Conservation (phyloP, 1,140 invertebrate genomes). For the Subanguina moxae region DNA sequence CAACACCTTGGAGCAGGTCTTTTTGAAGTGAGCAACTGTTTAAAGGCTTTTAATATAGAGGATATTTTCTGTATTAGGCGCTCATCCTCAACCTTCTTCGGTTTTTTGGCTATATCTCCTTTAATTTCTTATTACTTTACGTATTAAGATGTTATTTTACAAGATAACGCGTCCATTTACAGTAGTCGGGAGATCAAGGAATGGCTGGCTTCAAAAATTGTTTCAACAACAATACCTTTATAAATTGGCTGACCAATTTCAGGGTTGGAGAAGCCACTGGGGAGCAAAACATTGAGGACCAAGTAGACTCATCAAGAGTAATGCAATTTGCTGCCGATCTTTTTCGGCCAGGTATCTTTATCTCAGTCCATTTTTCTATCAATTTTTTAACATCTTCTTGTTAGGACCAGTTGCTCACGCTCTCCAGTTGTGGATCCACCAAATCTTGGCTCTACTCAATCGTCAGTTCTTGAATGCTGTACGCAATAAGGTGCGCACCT, state of each 20-base stretch:
- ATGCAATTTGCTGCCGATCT: slow-evolving; percentile 11
- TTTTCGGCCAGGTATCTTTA: slow-evolving; percentile 10
- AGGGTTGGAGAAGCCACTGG: slow-evolving; percentile 45
- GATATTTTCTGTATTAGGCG: no score
- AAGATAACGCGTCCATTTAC: no score
- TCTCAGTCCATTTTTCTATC: not conserved
- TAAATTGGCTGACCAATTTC: not conserved
- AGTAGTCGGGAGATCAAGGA: no score
- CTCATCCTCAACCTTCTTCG: no score
- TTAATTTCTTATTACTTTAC: no score
- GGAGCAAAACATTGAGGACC: slow-evolving; percentile 14
- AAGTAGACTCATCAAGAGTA: slow-evolving; percentile 2
- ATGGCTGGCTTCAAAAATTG: not conserved
- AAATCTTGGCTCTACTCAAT: slow-evolving; percentile 33
- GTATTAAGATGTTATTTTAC: no score
- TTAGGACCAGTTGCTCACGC: not conserved
- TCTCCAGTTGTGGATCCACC: slow-evolving; percentile 21
- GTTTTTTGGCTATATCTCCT: no score
- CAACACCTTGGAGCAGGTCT: slow-evolving; percentile 49
- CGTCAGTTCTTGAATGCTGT: slow-evolving; percentile 33
- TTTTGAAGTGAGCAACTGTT: slow-evolving; percentile 19
- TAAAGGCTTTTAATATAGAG: no score
- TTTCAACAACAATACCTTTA: not conserved
- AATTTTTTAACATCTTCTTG: not conserved
- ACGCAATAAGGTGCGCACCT: slow-evolving; percentile 33